Evolutionary conservation across 2,888 invertebrate species (phyloP).

Genomic region (Cinara cedri): DNA sequence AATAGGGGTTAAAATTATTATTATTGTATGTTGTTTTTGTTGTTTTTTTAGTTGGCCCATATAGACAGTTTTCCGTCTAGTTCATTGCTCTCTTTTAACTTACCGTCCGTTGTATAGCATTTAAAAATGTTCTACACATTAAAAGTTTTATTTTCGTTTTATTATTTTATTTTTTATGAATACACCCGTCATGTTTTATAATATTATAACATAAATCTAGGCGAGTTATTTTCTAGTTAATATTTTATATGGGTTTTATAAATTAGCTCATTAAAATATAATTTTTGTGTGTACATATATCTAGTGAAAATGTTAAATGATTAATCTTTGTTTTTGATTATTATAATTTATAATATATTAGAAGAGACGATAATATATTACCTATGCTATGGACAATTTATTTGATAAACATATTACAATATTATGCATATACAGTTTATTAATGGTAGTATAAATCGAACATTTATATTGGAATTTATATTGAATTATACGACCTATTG

Average conservation of each 20-base stretch:
- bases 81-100: too few species aligned
- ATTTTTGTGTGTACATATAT: neutral
- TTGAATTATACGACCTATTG: too few species aligned
- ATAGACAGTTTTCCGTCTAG: too few species aligned
- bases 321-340: constrained; percentile 2
- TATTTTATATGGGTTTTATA: neutral
- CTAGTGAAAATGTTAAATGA: neutral
- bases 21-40: too few species aligned
- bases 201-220: neutral
- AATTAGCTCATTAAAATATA: neutral
- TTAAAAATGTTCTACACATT: too few species aligned
- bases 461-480: neutral
- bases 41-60: too few species aligned
- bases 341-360: neutral
- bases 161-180: too few species aligned
- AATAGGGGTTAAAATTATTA: too few species aligned
- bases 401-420: neutral
- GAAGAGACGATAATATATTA: neutral
- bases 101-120: too few species aligned
- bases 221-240: neutral
- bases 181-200: too few species aligned
- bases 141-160: too few species aligned
- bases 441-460: neutral
- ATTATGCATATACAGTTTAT: neutral
- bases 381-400: neutral